Evolutionary conservation across 92 coral and sea anemone genomes (phyloP).

Genomic region (Blastomussa wellsi): DNA sequence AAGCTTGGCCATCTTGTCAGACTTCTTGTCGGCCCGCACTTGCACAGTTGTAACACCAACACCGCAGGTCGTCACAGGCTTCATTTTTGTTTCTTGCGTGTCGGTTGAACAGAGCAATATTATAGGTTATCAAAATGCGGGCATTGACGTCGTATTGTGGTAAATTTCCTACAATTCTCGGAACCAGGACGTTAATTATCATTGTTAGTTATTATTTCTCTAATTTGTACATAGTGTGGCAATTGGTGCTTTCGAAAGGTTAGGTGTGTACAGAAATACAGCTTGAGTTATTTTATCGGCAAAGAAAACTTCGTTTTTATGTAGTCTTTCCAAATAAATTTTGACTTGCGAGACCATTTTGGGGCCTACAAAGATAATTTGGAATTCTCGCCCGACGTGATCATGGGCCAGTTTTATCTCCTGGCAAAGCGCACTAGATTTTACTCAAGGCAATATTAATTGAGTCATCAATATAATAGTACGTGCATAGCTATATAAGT

Average conservation of each 20-base stretch:
- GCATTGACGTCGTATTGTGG: not conserved
- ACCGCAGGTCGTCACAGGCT: not conserved
- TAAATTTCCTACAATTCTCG: constrained; percentile 3
- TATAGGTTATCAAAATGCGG: not conserved
- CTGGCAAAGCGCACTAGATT: constrained; percentile 4
- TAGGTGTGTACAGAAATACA: constrained; percentile 50
- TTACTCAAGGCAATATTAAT: not conserved
- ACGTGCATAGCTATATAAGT: constrained; percentile 3
- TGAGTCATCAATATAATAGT: constrained; percentile 7
- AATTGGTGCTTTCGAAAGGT: constrained; percentile 40
- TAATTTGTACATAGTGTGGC: constrained; percentile 50
- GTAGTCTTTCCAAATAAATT: constrained; percentile 7
- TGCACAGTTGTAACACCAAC: not conserved
- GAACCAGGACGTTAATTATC: constrained; percentile 21
- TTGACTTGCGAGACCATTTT: not conserved
- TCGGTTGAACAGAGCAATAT: constrained; percentile 3
- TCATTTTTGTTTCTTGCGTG: not conserved
- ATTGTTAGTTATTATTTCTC: constrained; percentile 35
- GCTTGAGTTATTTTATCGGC: constrained; percentile 44
- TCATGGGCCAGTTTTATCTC: not conserved
- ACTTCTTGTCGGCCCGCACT: not conserved
- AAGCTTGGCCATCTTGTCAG: not conserved
- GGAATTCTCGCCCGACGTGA: not conserved
- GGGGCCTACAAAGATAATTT: not conserved
- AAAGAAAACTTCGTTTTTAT: constrained; percentile 32